Evolutionary conservation across 2,113 vertebrate genomes (phyloP).

Genomic region (Panurus biarmicus): DNA sequence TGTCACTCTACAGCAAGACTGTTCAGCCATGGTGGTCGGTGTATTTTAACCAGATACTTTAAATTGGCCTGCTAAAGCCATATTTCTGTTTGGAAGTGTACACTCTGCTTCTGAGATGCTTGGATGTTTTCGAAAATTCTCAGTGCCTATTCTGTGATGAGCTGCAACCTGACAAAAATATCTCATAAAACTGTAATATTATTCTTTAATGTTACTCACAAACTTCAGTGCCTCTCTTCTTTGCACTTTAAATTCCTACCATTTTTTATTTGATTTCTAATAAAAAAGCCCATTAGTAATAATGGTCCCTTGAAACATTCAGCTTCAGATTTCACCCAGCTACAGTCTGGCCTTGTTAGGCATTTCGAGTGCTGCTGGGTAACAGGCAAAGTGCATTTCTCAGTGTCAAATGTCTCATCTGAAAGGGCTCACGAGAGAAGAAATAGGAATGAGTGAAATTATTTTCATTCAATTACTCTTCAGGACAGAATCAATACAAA

Average conservation of each 20-base stretch:
- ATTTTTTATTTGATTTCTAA: slow-evolving; percentile 36
- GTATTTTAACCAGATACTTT: not conserved
- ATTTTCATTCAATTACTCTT: not conserved
- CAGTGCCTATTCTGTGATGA: not conserved
- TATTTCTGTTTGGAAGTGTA: not conserved
- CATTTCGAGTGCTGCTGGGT: not conserved
- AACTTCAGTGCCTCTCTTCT: not conserved
- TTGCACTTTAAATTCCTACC: not conserved
- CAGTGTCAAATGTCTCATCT: not conserved
- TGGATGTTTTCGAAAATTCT: not conserved
- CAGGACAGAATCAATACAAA: not conserved
- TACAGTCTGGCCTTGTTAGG: not conserved
- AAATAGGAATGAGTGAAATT: not conserved
- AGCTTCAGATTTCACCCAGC: not conserved
- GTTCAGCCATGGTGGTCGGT: accelerated
- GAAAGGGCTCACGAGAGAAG: not conserved
- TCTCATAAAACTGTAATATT: slow-evolving; percentile 3
- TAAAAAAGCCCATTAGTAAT: slow-evolving; percentile 41
- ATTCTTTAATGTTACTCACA: not conserved
- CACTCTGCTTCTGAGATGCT: not conserved
- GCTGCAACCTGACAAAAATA: not conserved
- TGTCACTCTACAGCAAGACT: not conserved
- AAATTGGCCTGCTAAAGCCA: not conserved
- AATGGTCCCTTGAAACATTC: not conserved
- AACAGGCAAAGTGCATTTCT: slow-evolving; percentile 24